Conservation (phyloP, 2,113 vertebrate species). For the Elaphurus davidianus region DNA sequence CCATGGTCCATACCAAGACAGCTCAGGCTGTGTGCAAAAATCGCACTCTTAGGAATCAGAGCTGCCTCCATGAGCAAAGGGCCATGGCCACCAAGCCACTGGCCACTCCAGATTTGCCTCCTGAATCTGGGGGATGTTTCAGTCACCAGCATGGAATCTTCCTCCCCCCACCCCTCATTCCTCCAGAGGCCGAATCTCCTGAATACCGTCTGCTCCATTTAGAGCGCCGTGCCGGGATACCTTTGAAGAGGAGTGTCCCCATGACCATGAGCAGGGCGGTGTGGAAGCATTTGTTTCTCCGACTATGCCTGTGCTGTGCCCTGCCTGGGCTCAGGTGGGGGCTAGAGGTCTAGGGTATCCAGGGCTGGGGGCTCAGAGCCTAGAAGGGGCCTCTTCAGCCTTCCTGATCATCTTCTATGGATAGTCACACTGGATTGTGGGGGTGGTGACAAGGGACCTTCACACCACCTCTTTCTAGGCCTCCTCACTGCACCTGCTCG, state of each 20-base stretch:
- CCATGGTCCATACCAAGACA: neutral
- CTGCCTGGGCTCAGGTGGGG: neutral
- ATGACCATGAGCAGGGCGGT: neutral
- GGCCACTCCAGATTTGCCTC: neutral
- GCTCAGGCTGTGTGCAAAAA: neutral
- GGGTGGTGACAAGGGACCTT: neutral
- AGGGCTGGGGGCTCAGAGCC: neutral
- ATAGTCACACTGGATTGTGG: neutral
- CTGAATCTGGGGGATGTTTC: neutral
- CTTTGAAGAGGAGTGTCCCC: neutral
- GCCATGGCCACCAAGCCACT: neutral
- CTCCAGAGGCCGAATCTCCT: neutral
- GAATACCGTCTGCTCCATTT: neutral
- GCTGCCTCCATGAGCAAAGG: neutral
- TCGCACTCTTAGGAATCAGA: neutral
- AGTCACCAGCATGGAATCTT: neutral
- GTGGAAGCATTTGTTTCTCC: neutral
- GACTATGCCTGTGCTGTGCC: accelerated
- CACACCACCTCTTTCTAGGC: neutral
- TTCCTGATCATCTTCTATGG: neutral
- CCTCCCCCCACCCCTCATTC: neutral
- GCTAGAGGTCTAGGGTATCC: too few relatives aligned
- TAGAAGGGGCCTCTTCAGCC: neutral
- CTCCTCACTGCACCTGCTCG: neutral
- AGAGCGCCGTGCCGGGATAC: neutral